Evolutionary conservation across 2,888 invertebrate species (phyloP), one percentile per base, ranked within the genome.

Genomic region (Caradrina kadenii): DNA sequence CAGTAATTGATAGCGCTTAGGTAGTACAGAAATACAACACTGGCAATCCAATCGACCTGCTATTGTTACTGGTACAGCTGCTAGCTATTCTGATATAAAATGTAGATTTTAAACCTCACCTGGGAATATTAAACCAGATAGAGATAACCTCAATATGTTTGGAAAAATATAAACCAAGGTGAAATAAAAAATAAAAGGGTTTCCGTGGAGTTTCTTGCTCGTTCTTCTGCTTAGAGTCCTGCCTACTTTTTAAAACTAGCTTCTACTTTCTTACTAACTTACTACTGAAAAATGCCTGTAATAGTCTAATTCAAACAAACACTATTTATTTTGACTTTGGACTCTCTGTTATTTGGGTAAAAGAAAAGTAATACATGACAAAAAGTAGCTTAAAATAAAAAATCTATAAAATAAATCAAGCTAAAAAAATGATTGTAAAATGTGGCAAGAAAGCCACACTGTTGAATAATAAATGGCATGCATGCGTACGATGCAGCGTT

Each of bases 381-480:
- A 45, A 11, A 55, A 45, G 61, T 17, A 49, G 31, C 49, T 15
- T 8, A 13, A 13, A 3, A 58, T 53, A 49, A 42, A 39, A 55
- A 31, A 39, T 1, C 8, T 21, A 1, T 50, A 67, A 63, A 76
- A 79, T 77, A 80, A 69, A 80, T 76, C 59, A 65, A 53, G 59
- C 59, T 63, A 63, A 48, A 71, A 26, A 77, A 75, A 63, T 76
- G 60, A 35, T 71, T 35, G 64, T 62, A 67, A 80, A 76, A 72
- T 80, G 72, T 81, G 49, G 67, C 63, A 31, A 56, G 53, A 42
- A 56, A 72, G 67, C 64, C 56, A 55, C 63, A n/a, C 22, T 26
- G 61, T 52, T 79, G 78, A 76, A 79, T 80, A 81, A 81, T 79
- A 81, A 76, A 82, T 79, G 69, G 70, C 48, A 63, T 69, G 69